Base-by-base conservation (phyloP, 2,113 vertebrate species). In the Larimichthys polyactis region DNA sequence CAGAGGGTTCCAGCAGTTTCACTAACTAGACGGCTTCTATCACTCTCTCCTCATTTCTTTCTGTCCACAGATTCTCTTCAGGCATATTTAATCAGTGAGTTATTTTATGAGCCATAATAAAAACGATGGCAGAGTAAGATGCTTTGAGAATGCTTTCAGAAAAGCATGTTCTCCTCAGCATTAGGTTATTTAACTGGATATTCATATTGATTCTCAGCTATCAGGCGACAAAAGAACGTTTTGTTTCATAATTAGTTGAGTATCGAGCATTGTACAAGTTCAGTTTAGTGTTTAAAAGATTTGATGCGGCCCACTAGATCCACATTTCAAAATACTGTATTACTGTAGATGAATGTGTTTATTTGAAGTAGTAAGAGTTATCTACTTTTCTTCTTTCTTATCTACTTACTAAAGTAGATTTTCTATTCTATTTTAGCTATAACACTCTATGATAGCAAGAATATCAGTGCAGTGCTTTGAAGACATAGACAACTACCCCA, bases 1-100 rank as follows among this genome's bases (percentile, higher is more conserved):
- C 68, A 79, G 73, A 88, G 84, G 69, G 57, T 88, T 87, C 71
- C 85, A 85, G 87, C 79, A 81, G 1, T 83, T 80, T 89, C 82
- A 69, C n/a, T 77, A 71, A 82, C 75, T 68, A 72, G 29, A 84
- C 51, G 73, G 49, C 48, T 24, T 76, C 57, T 72, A 2, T 36
- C n/a, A 24, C 20, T 24, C 43, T 81, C 3, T 40, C 48, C 5
- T 70, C 24, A 58, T 46, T 0, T 0, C 43, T 64, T 40, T 57
- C 52, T 65, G 3, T 51, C 54, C 19, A 14, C 29, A 15, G 11
- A 58, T 48, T 64, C 20, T 20, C 36, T 71, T 57, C 43, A 78
- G 3, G 20, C 17, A 3, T 2, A 27, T 27, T 27, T 27, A 32
- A 8, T 29, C 10, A 9, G 2, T 0, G 0, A 43, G 20, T 64